Conservation (phyloP, 30 jellyfish, hydroid and myxozoan species). For the Mastigias papua region DNA sequence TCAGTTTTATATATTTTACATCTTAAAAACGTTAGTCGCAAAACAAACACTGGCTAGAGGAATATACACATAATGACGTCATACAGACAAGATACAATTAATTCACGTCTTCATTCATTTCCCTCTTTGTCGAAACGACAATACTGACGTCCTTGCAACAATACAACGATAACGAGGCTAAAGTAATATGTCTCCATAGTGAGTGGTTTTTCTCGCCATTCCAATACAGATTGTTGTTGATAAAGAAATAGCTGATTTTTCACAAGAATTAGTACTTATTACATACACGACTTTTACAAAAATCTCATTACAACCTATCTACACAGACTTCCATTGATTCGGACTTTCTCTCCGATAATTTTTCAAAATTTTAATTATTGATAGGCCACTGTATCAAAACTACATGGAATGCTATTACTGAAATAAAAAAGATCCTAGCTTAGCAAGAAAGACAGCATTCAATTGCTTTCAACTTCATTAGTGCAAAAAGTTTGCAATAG, state of each 20-base stretch:
- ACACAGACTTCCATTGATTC: not conserved
- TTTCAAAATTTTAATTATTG: not conserved
- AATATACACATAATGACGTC: not conserved
- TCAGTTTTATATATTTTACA: too few relatives aligned
- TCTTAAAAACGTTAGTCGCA: too few relatives aligned
- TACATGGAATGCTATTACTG: not conserved
- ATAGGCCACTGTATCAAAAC: not conserved
- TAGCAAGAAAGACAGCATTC: not conserved
- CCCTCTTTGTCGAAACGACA: not conserved
- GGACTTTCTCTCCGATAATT: not conserved
- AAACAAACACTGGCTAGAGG: too few relatives aligned
- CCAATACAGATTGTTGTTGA: not conserved
- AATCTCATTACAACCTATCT: not conserved
- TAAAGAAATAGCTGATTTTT: not conserved
- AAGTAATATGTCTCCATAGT: constrained; percentile 1
- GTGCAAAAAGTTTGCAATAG: too few relatives aligned
- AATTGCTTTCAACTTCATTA: too few relatives aligned
- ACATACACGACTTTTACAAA: not conserved
- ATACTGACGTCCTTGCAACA: not conserved
- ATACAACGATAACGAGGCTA: not conserved
- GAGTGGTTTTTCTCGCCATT: not conserved
- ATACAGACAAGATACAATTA: not conserved
- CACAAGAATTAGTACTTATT: not conserved
- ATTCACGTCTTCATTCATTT: not conserved
- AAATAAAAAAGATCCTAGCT: not conserved